phyloP scores from a whole-genome alignment of 2,888 invertebrate species.

The Calameuta idolon region DNA sequence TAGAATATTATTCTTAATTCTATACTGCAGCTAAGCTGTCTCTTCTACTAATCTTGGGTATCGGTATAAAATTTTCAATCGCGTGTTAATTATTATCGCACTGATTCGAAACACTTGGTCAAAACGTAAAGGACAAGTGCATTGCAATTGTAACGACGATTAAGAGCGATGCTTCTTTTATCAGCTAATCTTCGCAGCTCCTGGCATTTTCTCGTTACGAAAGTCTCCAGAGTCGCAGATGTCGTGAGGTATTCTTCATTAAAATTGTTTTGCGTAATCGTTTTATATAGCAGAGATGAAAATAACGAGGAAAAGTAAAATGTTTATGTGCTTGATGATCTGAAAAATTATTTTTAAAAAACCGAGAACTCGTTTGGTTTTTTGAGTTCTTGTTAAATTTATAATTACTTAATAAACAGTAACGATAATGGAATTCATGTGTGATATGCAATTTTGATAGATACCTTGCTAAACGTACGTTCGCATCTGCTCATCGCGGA shows the following conservation, averaged over 20 bases:
- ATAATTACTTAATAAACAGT: not conserved
- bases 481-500: not conserved
- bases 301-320: not conserved
- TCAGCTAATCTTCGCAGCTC: too few relatives aligned
- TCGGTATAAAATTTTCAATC: not conserved
- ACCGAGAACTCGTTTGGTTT: not conserved
- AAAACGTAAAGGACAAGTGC: not conserved
- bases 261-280: not conserved
- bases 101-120: not conserved
- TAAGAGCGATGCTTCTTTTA: not conserved
- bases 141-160: not conserved
- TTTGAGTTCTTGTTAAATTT: not conserved
- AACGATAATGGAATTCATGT: not conserved
- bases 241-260: not conserved
- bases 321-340: not conserved
- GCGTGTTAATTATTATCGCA: not conserved
- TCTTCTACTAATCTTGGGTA: not conserved
- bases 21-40: not conserved
- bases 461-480: not conserved
- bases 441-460: not conserved
- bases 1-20: not conserved
- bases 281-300: not conserved
- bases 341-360: not conserved
- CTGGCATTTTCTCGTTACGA: not conserved
- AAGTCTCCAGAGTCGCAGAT: not conserved